Percentiles rank a stretch among this genome's conserved stretches.
Evolutionary conservation across 2,888 invertebrate species (phyloP).

Genomic region (Lepas anatifera): DNA sequence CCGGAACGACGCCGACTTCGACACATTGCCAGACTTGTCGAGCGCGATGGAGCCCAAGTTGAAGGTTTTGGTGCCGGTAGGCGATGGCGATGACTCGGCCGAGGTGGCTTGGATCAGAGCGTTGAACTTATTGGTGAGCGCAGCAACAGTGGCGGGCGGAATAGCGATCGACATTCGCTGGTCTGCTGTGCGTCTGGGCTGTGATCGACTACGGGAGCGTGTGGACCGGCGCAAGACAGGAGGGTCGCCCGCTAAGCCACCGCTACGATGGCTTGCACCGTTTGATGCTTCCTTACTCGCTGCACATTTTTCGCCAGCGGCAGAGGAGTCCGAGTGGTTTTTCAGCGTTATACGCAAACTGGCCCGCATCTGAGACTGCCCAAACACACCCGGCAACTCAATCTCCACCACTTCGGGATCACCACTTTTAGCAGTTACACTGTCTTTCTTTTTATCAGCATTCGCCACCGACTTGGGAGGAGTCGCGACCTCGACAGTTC

Average conservation of each 20-base stretch:
- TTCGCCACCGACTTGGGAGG: not conserved
- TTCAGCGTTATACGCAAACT: slow-evolving; percentile 22
- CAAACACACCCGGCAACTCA: not conserved
- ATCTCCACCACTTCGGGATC: not conserved
- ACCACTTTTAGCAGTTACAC: not conserved
- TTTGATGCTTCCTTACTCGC: too few species aligned
- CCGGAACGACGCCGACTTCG: not conserved
- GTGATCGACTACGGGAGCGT: too few species aligned
- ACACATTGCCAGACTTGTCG: not conserved
- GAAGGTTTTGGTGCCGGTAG: not conserved
- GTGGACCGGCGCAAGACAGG: too few species aligned
- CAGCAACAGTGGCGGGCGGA: not conserved
- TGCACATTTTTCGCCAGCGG: too few species aligned
- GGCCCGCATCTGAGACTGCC: slow-evolving; percentile 20
- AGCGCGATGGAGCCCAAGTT: not conserved
- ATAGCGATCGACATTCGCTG: not conserved
- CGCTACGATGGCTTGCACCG: too few species aligned
- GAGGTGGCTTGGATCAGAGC: not conserved
- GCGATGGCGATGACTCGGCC: not conserved
- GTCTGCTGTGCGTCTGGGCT: too few species aligned
- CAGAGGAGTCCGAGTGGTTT: slow-evolving; percentile 20
- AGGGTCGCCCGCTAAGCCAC: too few species aligned
- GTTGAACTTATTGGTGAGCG: not conserved
- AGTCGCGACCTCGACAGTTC: not conserved
- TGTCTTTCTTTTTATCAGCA: not conserved